Base-by-base conservation (phyloP, 2,113 vertebrate species). In the Gnathonemus longibarbis region DNA sequence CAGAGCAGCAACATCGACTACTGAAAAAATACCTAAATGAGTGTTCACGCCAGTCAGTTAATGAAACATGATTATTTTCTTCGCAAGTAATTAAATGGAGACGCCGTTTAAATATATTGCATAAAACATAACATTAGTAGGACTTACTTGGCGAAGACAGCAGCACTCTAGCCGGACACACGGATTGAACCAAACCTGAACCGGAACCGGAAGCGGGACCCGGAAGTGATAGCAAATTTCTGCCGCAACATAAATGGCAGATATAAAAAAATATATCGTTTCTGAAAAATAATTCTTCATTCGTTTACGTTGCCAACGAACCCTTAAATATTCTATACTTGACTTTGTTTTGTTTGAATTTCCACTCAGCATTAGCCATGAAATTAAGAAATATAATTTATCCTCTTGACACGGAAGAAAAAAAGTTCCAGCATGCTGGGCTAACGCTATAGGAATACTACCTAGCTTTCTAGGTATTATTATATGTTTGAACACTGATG, bases 331-430 rank as follows among this genome's bases (percentile, higher is more conserved):
- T 84, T 84, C 21, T 48, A 48, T 19, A 80, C 35, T 2, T 42
- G 4, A 5, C 5, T 80, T 80, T 39, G 31, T 17, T 39, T 42
- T 19, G 35, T 80, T 80, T 80, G 17, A 39, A 42, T 35, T 39
- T 15, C 31, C 31, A 77, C 31, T 35, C 27, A 3, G 66, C 66
- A 74, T 31, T 7, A 39, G 15, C 6, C 17, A n/a, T 17, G 2
- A 27, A 86, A 50, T 45, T 49, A 50, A 52, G 48, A 86, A 27
- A n/a, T 52, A 85, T 84, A 39, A 19, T 35, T 84, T 24, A n/a
- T 58, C 58, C 19, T 48, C 66, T 15, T 88, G 39, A 74, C 66
- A 89, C 88, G 70, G 70, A 89, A 89, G 66, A 83, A 52, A 89
- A 89, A 80, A 39, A 17, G 6, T 70, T 70, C 15, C 48, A 89